Evolutionary conservation across 1,140 invertebrate genomes (phyloP).

Genomic region (Drosophila albomicans): DNA sequence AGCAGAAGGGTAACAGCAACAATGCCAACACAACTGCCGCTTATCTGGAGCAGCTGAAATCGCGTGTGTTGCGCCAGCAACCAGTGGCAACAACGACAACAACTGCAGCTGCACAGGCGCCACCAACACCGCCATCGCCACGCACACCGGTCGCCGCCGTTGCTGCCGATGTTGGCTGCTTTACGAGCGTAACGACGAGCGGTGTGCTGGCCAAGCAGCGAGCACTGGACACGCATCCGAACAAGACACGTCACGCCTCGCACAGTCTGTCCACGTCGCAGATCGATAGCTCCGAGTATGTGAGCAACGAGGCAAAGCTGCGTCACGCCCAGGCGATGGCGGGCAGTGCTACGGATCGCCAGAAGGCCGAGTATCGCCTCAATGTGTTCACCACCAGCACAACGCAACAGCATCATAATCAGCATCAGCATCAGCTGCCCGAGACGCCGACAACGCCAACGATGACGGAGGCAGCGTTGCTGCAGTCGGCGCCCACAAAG

Average conservation of each 20-base stretch:
- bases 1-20: slow-evolving; percentile 66
- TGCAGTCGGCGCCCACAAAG: slow-evolving; percentile 81
- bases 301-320: slow-evolving; percentile 83
- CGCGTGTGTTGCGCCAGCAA: slow-evolving; percentile 85
- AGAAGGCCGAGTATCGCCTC: slow-evolving; percentile 82
- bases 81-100: not conserved
- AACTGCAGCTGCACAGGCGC: slow-evolving; percentile 7
- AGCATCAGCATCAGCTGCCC: slow-evolving; percentile 61
- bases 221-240: slow-evolving; percentile 72
- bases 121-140: slow-evolving; percentile 58
- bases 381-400: slow-evolving; percentile 80
- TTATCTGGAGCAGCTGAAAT: slow-evolving; percentile 87
- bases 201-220: slow-evolving; percentile 86
- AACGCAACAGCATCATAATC: slow-evolving; percentile 57
- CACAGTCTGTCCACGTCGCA: slow-evolving; percentile 88
- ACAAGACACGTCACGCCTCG: slow-evolving; percentile 80
- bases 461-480: slow-evolving; percentile 65
- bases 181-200: slow-evolving; percentile 88
- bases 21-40: slow-evolving; percentile 73
- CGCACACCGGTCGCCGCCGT: slow-evolving; percentile 47
- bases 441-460: slow-evolving; percentile 77
- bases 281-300: slow-evolving; percentile 87
- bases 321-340: slow-evolving; percentile 62
- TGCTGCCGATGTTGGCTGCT: slow-evolving; percentile 85
- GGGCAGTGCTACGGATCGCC: slow-evolving; percentile 77